Evolutionary conservation across 1,140 invertebrate species (phyloP), one percentile per base, ranked within the genome.

Genomic region (Cherax quadricarinatus): DNA sequence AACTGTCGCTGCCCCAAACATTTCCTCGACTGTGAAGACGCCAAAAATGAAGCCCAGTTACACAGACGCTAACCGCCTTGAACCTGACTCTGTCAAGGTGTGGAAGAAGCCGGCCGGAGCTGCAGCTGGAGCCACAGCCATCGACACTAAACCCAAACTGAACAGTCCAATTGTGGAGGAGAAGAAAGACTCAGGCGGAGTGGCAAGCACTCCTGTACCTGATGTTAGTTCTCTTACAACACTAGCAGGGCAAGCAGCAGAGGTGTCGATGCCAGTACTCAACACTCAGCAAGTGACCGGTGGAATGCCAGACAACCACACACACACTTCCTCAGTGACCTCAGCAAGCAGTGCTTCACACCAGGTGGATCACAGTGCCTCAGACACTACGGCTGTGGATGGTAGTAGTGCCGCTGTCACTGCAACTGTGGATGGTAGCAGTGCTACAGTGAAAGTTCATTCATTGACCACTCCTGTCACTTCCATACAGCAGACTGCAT

Each of bases 21-120:
- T 30, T n/a, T n/a, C 86, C 5, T 78, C 86, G 5, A 87, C 48
- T 66, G 4, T 49, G 3, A 87, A 87, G 30, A 21, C 86, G 78
- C 66, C 66, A 24, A 87, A 78, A 75, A 87, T 75, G 70, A 87
- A 87, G 21, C 86, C 86, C 41, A 6, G 16, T 41, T 78, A 24
- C n/a, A 78, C 73, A 9, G 70, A 87, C 57, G 41, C 49, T 16
- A 24, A 14, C 6, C 2, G n/a, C 14, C 51, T 87, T 21, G 73
- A 75, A 7, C 86, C 86, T 21, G 86, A 87, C 18, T 21, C 7
- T 14, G 41, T 9, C 16, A 21, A 49, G 51, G 79, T 51, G 9
- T 81, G 79, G 79, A 81, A 81, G 48, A 81, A 51, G 48, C 70
- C 70, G 0, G 30, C 30, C 2, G 30, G 30, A 41, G 30, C 30